Percentiles rank a stretch among this genome's conserved stretches.
phyloP scores from a whole-genome alignment of 2,888 invertebrate genomes.

The Volucella zonaria region DNA sequence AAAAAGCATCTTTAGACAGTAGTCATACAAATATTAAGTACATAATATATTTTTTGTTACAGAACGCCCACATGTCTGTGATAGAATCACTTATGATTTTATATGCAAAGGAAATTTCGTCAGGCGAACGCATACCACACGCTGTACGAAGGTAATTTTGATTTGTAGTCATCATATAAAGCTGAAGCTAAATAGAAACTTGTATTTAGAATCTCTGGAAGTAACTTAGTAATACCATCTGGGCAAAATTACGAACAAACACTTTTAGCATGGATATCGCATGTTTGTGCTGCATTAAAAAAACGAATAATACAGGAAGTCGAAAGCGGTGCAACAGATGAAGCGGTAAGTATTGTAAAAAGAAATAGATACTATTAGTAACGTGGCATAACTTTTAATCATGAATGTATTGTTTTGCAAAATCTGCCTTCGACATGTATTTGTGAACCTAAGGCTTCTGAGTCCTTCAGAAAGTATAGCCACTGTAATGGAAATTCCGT shows the following conservation, averaged over 20 bases:
- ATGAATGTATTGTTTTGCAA: background rate
- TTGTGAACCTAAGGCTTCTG: too few species aligned
- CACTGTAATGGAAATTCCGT: too few species aligned
- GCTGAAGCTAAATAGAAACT: background rate
- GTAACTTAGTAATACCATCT: constrained; percentile 78
- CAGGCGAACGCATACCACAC: constrained; percentile 92
- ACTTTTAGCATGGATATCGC: constrained; percentile 93
- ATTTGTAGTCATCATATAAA: background rate
- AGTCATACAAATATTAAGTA: background rate
- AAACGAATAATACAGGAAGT: constrained; percentile 84
- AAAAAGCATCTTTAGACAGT: too few species aligned
- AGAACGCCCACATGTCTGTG: constrained; percentile 97
- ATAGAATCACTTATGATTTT: constrained; percentile 97
- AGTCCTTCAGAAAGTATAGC: too few species aligned
- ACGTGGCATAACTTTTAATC: background rate
- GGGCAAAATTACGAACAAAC: constrained; percentile 90
- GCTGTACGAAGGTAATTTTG: constrained; percentile 89
- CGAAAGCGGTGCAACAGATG: constrained; percentile 80
- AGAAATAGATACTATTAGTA: background rate
- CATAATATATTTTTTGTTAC: constrained; percentile 78
- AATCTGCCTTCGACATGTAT: too few species aligned
- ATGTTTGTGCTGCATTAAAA: constrained; percentile 91
- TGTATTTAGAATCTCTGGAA: constrained; percentile 83
- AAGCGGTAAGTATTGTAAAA: constrained; percentile 77
- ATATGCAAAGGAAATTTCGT: constrained; percentile 95